Evolutionary conservation across 2,797 vertebrate species (phyloP), one percentile per base, ranked within the genome.

Genomic region (Xiphorhynchus erythropygius): DNA sequence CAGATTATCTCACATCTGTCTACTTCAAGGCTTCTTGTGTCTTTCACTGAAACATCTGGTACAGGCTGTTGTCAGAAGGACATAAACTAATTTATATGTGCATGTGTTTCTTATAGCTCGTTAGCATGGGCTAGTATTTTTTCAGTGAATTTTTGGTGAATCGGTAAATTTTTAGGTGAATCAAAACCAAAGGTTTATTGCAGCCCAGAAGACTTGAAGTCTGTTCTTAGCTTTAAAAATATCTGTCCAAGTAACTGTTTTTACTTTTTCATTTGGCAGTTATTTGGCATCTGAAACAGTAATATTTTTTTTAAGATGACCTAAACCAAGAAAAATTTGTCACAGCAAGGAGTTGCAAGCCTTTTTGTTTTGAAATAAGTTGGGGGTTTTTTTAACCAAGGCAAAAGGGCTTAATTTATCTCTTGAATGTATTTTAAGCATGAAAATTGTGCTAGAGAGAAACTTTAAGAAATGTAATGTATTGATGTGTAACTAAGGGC

Each of bases 1-100:
- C 85, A 92, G 76, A 96, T 96, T 93, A 94, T 90, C 84, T 92
- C 91, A 92, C 94, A 97, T 94, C 91, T 96, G 91, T 73, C 87
- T 90, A 5, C 83, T 88, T 87, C 59, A 88, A 93, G 65, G 65
- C 83, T 94, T 67, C 92, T 84, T 81, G 55, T 81, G 59, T 79
- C 68, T 83, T 85, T 67, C 64, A 62, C 76, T 57, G 60, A 79
- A 96, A 94, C 94, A 94, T 96, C 94, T 97, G 94, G 80, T 79
- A 70, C 22, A 53, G 85, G 70, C 85, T 91, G 76, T 52, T 93
- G 82, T 93, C 83, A 90, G 71, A 94, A 84, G 55, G 93, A 60
- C 73, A 75, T 77, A 71, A 89, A 78, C 75, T 91, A 85, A 94
- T 96, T 91, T 91, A 84, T 92, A 71, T 42, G 44, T 91, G 59